phyloP scores from a whole-genome alignment of 2,888 invertebrate species.

The Rhogogaster chlorosoma region DNA sequence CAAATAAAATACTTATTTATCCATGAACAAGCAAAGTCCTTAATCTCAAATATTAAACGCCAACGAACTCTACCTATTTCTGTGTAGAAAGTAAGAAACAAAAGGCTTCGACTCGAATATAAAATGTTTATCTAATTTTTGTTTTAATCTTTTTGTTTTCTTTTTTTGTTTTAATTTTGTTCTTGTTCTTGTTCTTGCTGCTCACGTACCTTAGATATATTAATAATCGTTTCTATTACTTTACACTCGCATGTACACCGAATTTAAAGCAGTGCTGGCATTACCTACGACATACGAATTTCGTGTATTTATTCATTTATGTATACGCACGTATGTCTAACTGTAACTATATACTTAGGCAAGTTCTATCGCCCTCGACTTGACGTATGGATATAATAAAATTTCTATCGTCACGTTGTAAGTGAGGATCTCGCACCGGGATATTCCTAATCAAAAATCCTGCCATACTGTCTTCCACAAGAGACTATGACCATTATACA shows the following conservation, averaged over 20 bases:
- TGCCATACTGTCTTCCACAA: slow-evolving; percentile 75
- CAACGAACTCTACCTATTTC: background rate
- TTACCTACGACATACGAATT: background rate
- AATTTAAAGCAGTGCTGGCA: slow-evolving; percentile 41
- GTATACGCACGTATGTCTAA: slow-evolving; percentile 6
- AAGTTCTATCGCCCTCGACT: slow-evolving; percentile 1
- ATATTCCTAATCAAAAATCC: slow-evolving; percentile 72
- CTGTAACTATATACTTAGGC: slow-evolving; percentile 32
- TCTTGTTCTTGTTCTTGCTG: slow-evolving; percentile 11
- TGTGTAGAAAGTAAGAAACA: background rate
- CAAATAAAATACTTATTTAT: background rate
- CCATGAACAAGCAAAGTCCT: background rate
- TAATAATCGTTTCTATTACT: slow-evolving; percentile 39
- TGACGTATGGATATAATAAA: background rate
- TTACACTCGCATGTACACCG: slow-evolving; percentile 43
- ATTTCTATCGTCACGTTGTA: slow-evolving; percentile 4
- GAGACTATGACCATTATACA: slow-evolving; percentile 68
- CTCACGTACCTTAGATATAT: slow-evolving; percentile 46
- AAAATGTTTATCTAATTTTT: background rate
- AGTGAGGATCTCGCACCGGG: slow-evolving; percentile 34
- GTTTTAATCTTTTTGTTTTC: background rate
- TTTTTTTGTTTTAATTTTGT: background rate
- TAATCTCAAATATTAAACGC: background rate
- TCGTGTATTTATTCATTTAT: slow-evolving; percentile 1
- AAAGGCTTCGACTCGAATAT: background rate